phyloP scores from a whole-genome alignment of 2,113 vertebrate genomes.

The Pelvicachromis taeniatus region DNA sequence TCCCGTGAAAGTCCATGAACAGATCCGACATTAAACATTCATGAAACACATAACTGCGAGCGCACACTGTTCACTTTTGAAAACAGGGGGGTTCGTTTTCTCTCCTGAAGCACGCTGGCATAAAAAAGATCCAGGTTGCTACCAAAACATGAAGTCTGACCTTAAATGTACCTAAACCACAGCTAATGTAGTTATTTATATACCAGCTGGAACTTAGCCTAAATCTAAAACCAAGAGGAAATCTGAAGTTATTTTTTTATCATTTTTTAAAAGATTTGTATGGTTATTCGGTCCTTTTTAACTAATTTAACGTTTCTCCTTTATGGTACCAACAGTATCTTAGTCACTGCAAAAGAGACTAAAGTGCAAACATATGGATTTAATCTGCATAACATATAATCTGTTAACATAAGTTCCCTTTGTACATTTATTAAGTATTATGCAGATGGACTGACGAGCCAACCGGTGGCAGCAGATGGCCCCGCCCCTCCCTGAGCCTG shows the following conservation, averaged over 20 bases:
- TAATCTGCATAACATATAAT: neutral
- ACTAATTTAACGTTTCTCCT: fast-evolving
- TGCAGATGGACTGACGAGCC: neutral
- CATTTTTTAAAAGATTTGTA: fast-evolving
- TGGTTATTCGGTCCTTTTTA: neutral
- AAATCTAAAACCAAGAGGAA: neutral
- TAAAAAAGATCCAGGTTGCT: neutral
- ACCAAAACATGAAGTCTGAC: neutral
- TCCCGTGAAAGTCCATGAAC: slow-evolving; percentile 4
- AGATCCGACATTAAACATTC: neutral
- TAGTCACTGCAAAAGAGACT: neutral
- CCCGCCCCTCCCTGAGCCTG: neutral
- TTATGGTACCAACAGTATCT: neutral
- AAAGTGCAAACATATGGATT: neutral
- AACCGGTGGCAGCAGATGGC: neutral
- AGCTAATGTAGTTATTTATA: neutral
- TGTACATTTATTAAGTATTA: neutral
- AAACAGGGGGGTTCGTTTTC: neutral
- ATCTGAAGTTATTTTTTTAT: fast-evolving
- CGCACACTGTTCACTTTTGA: slow-evolving; percentile 3
- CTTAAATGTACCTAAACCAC: neutral
- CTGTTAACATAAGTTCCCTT: neutral
- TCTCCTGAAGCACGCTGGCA: neutral
- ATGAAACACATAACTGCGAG: neutral
- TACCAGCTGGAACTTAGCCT: neutral